phyloP scores from a whole-genome alignment of 1,140 invertebrate genomes.

The Cotesia glomerata region DNA sequence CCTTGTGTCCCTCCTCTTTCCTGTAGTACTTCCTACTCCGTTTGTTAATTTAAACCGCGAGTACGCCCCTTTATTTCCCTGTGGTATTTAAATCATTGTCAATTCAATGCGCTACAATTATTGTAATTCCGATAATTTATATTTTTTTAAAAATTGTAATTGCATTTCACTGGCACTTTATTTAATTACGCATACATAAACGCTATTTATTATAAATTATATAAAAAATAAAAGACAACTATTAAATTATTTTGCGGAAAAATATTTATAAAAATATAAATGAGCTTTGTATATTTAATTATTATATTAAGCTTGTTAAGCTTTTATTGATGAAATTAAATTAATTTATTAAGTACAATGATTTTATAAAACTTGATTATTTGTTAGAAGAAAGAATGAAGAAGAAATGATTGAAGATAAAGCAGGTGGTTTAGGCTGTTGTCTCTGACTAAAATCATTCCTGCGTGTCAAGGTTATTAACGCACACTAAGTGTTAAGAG shows the following conservation, averaged over 20 bases:
- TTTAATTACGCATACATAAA: no score
- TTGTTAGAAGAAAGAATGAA: no score
- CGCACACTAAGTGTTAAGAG: constrained; percentile 20
- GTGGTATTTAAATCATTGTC: constrained; percentile 17
- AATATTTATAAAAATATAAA: neutral
- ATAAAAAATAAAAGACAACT: no score
- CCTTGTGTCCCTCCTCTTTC: neutral
- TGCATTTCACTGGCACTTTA: no score
- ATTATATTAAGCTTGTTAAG: neutral
- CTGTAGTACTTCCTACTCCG: no score
- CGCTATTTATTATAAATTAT: no score
- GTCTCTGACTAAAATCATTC: constrained; percentile 20
- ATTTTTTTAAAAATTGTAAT: no score
- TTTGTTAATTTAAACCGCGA: constrained; percentile 1
- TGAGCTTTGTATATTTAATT: no score
- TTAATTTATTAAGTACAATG: neutral
- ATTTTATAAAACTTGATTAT: neutral
- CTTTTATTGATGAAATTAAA: neutral
- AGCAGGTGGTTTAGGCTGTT: no score
- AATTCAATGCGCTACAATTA: constrained; percentile 12
- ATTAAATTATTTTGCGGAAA: neutral
- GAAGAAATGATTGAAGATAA: no score
- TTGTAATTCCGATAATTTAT: constrained; percentile 16
- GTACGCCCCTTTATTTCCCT: constrained; percentile 5
- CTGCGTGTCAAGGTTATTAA: constrained; percentile 20